Evolutionary conservation across 2,888 invertebrate genomes (phyloP), one percentile per base, ranked within the genome.

Genomic region (Endotricha flammealis): DNA sequence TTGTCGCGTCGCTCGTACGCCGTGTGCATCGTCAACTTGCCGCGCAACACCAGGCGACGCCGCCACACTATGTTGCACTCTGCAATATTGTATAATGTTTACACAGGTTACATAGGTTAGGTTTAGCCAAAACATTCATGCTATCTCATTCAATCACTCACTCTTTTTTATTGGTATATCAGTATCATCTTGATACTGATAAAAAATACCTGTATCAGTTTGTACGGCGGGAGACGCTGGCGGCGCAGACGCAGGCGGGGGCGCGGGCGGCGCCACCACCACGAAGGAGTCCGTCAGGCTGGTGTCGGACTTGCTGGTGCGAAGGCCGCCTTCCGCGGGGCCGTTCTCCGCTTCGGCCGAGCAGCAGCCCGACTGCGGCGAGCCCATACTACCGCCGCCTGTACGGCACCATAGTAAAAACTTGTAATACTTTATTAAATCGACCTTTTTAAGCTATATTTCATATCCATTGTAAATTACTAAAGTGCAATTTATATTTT

Each of bases 1-100:
- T 99, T 99, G 85, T 99, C 98, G 65, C 97, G 96, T 25, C 98
- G 90, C 83, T 98, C 97, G 78, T 95, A 97, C 39, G 97, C 97
- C 37, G 97, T 98, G 76, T 98, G 97, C 98, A 98, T 98, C 8
- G 98, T 98, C 53, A 99, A 85, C 86, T 98, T 97, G 67, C 96
- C 97, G 63, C 97, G 91, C 68, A 97, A 95, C 41, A 97, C 92
- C 49, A 98, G 86, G 64, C 97, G 96, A 39, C 96, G 91, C 71
- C 93, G 92, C 98, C 98, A 98, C 57, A 70, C 74, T 38, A 61
- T 72, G 40, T 48, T 73, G 51, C 48, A 46, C 13, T 66, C 70
- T 65, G 47, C n/a, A n/a, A n/a, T n/a, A n/a, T n/a, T n/a, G n/a
- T n/a, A n/a, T n/a, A n/a, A n/a, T n/a, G n/a, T n/a, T n/a, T n/a